Evolutionary conservation across 2,888 invertebrate species (phyloP).

Genomic region (Brenthis ino): DNA sequence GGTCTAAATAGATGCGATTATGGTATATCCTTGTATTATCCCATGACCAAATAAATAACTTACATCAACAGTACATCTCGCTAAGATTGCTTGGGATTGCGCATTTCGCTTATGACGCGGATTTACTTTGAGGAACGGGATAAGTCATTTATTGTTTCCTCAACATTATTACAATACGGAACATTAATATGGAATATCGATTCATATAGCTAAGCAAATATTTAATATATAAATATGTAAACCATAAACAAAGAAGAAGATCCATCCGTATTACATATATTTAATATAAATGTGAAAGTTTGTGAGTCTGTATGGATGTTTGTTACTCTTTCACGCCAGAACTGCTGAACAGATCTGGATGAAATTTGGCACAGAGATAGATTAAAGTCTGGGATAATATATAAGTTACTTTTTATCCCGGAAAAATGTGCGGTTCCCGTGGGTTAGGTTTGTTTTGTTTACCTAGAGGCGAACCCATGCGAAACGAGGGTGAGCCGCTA

Average conservation of each 20-base stretch:
- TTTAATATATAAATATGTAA: not conserved
- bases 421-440: no score
- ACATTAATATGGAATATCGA: constrained; percentile 10
- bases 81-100: constrained; percentile 27
- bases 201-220: not conserved
- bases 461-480: no score
- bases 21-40: constrained; percentile 37
- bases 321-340: no score
- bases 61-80: constrained; percentile 32
- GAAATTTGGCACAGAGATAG: no score
- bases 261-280: no score
- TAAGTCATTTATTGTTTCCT: constrained; percentile 19
- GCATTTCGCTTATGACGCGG: constrained; percentile 25
- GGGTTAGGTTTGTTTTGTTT: no score
- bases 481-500: no score
- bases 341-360: no score
- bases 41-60: constrained; percentile 34
- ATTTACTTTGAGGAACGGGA: constrained; percentile 18
- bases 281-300: no score
- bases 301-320: no score
- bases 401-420: no score
- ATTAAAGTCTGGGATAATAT: no score
- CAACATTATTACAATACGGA: constrained; percentile 17
- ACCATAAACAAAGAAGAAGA: not conserved
- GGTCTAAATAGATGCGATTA: constrained; percentile 37